Percentiles rank a stretch among this genome's conserved stretches.
phyloP scores from a whole-genome alignment of 2,888 invertebrate species.

The Drosophila paucipuncta region DNA sequence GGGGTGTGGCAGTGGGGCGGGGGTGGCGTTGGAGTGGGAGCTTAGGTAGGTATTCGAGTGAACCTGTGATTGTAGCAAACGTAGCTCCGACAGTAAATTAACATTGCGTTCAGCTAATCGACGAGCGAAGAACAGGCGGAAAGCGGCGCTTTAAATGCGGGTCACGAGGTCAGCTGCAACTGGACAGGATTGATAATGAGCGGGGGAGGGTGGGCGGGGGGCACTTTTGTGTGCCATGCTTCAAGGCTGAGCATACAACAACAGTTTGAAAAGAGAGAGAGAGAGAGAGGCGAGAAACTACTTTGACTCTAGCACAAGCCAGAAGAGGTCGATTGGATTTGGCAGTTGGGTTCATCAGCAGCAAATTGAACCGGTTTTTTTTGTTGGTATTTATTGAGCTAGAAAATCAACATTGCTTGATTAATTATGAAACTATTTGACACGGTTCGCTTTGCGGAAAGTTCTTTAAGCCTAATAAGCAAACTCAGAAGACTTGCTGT shows the following conservation, averaged over 20 bases:
- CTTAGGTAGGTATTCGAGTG: slow-evolving; percentile 40
- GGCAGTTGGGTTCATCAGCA: slow-evolving; percentile 12
- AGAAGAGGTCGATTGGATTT: slow-evolving; percentile 7
- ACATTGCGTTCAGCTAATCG: slow-evolving; percentile 58
- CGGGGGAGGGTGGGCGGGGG: background rate
- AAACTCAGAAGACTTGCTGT: background rate
- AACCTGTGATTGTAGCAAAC: slow-evolving; percentile 66
- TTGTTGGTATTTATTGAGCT: background rate
- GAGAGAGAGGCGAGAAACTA: slow-evolving; percentile 4
- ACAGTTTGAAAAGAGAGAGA: background rate
- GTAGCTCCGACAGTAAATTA: slow-evolving; percentile 72
- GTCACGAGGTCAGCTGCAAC: slow-evolving; percentile 53
- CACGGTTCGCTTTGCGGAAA: slow-evolving; percentile 7
- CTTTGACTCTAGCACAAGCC: background rate
- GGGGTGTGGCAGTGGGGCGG: background rate
- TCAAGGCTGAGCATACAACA: slow-evolving; percentile 46
- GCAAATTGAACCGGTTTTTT: slow-evolving; percentile 25
- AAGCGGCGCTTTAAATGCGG: slow-evolving; percentile 44
- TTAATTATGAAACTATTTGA: slow-evolving; percentile 11
- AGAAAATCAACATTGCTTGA: slow-evolving; percentile 3
- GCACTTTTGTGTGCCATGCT: slow-evolving; percentile 38
- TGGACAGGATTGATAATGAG: slow-evolving; percentile 40
- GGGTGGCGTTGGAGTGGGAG: background rate
- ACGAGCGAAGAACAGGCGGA: slow-evolving; percentile 8
- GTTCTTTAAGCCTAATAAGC: background rate